Evolutionary conservation across 2,888 invertebrate genomes (phyloP), one percentile per base, ranked within the genome.

Genomic region (Notodromas monacha): DNA sequence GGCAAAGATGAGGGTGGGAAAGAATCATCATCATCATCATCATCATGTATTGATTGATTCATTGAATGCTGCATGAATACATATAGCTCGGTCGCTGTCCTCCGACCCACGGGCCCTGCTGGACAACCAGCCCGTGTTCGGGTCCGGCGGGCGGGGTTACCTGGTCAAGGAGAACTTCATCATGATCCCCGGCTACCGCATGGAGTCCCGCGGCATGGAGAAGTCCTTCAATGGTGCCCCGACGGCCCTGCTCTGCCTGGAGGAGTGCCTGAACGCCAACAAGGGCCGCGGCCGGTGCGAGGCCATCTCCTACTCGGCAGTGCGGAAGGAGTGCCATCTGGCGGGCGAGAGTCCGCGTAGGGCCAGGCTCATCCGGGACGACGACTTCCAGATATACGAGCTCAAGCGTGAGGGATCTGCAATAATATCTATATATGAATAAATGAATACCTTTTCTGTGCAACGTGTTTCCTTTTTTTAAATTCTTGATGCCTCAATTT

Each of bases 121-220:
- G n/a, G n/a, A n/a, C n/a, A 21, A 21, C 21, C 21, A 21, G 21
- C 21, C 21, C 8, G 21, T 21, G 21, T 21, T 21, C n/a, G 21
- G 21, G n/a, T 8, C 6, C 6, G 21, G n/a, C 21, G 21, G 21
- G n/a, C 8, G 8, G 8, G n/a, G 21, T 6, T 21, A 21, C 21
- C 6, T n/a, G 21, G 21, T 21, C 8, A n/a, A 21, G 21, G 21
- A 21, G 6, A 8, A 21, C 21, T 21, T 21, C 21, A n/a, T 21
- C 8, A 21, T 6, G n/a, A 21, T n/a, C 8, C 8, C 6, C n/a
- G 8, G 21, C 6, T 6, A 21, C 6, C 21, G 21, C 8, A 8
- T 21, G 21, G 21, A 21, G 6, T 21, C 21, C n/a, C n/a, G n/a
- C n/a, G n/a, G n/a, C n/a, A 6, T n/a, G 21, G 21, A 21, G 6